A percentile compares a stretch with the other conserved stretches of the same genome.
Evolutionary conservation across 1,140 invertebrate species (phyloP).

Genomic region (Drosophila simulans): DNA sequence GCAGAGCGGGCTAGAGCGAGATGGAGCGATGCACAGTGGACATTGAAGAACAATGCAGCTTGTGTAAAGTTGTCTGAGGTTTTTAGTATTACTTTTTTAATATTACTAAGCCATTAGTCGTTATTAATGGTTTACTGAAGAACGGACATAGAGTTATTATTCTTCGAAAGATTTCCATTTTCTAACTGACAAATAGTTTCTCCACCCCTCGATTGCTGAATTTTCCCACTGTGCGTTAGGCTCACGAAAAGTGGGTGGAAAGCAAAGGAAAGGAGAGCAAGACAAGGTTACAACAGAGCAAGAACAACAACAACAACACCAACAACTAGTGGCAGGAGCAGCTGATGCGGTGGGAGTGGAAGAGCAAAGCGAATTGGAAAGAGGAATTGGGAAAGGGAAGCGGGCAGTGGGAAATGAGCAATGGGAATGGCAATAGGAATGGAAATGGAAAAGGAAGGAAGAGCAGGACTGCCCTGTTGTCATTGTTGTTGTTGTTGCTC

Average conservation of each 20-base stretch:
- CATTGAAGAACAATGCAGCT: neutral
- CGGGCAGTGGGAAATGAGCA: conserved; percentile 4
- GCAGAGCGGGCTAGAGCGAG: conserved; percentile 17
- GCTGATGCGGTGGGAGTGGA: conserved; percentile 60
- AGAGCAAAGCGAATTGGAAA: conserved; percentile 11
- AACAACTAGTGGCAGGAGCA: conserved; percentile 37
- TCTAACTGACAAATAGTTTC: too few relatives aligned
- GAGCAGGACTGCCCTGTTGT: conserved; percentile 43
- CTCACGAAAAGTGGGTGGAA: conserved; percentile 47
- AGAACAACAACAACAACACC: conserved; percentile 15
- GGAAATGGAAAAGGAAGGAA: conserved; percentile 4
- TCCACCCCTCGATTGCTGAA: neutral
- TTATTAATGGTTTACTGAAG: too few relatives aligned
- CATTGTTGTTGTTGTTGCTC: conserved; percentile 33
- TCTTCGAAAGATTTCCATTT: too few relatives aligned
- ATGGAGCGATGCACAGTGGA: conserved; percentile 2
- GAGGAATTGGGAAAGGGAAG: conserved; percentile 10
- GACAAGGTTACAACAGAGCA: conserved; percentile 72
- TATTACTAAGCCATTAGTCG: too few relatives aligned
- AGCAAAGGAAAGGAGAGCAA: conserved; percentile 54
- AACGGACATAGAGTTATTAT: too few relatives aligned
- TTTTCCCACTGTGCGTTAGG: neutral
- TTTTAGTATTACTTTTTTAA: too few relatives aligned
- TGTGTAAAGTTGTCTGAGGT: too few relatives aligned
- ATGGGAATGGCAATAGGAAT: conserved; percentile 33